Conservation (phyloP, 2,888 invertebrate species). For the Thumatha senex region DNA sequence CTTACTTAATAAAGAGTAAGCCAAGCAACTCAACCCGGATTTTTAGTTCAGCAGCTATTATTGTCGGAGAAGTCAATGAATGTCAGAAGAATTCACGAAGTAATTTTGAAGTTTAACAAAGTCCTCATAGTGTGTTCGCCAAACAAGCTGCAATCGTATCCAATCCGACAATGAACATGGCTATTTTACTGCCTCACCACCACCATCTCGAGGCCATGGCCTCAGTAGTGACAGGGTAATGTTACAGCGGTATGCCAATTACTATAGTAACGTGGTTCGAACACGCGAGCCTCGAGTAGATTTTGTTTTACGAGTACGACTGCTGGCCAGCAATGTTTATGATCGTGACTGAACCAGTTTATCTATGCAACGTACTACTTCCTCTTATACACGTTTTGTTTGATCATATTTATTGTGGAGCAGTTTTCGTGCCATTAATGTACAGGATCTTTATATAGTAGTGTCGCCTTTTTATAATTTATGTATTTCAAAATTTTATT, state of each 20-base stretch:
- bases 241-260: constrained; percentile 69
- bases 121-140: constrained; percentile 9
- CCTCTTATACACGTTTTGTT: constrained; percentile 71
- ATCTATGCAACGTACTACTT: constrained; percentile 75
- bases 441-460: constrained; percentile 55
- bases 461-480: constrained; percentile 73
- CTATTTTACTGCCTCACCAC: constrained; percentile 17
- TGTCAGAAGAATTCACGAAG: no score
- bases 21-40: no score
- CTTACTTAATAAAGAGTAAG: no score
- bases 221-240: constrained; percentile 31
- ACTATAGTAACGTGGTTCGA: constrained; percentile 66
- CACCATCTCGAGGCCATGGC: constrained; percentile 18
- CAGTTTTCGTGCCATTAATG: constrained; percentile 61
- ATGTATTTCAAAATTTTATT: no score
- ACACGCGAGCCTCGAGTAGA: constrained; percentile 67
- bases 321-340: constrained; percentile 63
- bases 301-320: constrained; percentile 63
- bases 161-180: constrained; percentile 32
- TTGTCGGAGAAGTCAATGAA: no score
- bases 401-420: constrained; percentile 72
- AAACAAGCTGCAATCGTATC: constrained; percentile 15
- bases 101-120: background rate
- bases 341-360: constrained; percentile 56
- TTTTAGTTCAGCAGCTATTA: no score